phyloP scores from a whole-genome alignment of 2,797 vertebrate species.

The Microchirus variegatus region DNA sequence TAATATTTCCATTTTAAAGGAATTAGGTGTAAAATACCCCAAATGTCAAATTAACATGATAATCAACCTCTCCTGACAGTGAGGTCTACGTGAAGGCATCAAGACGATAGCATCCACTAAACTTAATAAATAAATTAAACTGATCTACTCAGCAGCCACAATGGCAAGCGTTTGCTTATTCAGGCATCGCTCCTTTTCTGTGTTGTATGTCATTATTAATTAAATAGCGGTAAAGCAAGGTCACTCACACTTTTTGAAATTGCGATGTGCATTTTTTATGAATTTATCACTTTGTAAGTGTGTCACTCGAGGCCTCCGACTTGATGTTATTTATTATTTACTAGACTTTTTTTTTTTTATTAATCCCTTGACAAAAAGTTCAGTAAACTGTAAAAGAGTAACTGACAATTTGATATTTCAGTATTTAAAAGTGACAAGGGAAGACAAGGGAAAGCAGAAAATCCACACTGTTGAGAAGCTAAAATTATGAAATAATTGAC shows the following conservation, averaged over 20 bases:
- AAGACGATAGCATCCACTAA: not conserved
- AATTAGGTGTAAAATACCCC: slow-evolving; percentile 2
- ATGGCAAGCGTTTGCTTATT: not conserved
- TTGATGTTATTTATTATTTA: not conserved
- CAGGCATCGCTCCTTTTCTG: not conserved
- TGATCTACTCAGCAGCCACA: not conserved
- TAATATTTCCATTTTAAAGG: not conserved
- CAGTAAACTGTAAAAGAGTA: not conserved
- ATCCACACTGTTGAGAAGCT: not conserved
- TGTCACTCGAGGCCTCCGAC: not conserved
- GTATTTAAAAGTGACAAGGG: not conserved
- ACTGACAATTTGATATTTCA: not conserved
- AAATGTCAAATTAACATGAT: slow-evolving; percentile 34
- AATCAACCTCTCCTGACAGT: not conserved
- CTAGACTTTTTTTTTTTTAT: not conserved
- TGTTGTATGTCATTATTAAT: not conserved
- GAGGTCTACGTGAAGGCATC: not conserved
- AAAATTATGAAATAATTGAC: too few species aligned
- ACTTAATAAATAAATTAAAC: not conserved
- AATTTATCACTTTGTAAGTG: not conserved
- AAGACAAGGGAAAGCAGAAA: not conserved
- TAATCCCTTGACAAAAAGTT: not conserved
- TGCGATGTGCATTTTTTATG: not conserved
- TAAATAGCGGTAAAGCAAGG: not conserved
- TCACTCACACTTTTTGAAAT: not conserved